These are phyloP conservation scores for Apodemus speciosus DNA, from an alignment of 2,113 vertebrate species.

Conservation along the genomic window DNA sequence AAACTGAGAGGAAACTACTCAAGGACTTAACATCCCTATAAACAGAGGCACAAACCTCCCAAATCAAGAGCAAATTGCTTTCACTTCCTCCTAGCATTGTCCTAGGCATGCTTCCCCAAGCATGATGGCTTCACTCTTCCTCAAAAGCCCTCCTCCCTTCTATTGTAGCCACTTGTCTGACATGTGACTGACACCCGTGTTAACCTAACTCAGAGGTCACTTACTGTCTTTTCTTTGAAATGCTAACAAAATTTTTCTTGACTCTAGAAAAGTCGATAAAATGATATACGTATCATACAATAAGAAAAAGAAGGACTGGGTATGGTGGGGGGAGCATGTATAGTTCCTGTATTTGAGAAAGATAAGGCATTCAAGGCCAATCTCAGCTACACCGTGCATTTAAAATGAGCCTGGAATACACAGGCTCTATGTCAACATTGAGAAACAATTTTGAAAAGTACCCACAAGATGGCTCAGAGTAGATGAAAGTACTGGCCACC, in stretches of 20 bases:
- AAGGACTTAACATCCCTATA: neutral
- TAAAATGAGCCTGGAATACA: neutral
- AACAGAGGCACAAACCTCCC: neutral
- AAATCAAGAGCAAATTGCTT: neutral
- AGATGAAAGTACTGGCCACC: neutral
- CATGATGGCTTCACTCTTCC: neutral
- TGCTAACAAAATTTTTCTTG: neutral
- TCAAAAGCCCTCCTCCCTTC: neutral
- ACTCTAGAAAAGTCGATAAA: neutral
- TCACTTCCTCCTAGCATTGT: neutral
- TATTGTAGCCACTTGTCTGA: neutral
- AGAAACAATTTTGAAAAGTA: neutral
- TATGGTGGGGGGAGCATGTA: rapidly evolving
- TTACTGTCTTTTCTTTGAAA: neutral
- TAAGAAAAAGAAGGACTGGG: neutral
- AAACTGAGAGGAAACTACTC: neutral
- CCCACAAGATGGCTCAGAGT: neutral
- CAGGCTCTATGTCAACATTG: neutral
- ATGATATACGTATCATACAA: neutral
- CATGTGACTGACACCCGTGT: neutral
- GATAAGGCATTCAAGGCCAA: neutral
- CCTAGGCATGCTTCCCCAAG: neutral
- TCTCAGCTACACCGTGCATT: neutral
- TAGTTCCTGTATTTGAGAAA: neutral
- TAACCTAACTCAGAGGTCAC: neutral